Conservation (phyloP, 2,888 invertebrate species). For the Drosophila engyochracea region DNA sequence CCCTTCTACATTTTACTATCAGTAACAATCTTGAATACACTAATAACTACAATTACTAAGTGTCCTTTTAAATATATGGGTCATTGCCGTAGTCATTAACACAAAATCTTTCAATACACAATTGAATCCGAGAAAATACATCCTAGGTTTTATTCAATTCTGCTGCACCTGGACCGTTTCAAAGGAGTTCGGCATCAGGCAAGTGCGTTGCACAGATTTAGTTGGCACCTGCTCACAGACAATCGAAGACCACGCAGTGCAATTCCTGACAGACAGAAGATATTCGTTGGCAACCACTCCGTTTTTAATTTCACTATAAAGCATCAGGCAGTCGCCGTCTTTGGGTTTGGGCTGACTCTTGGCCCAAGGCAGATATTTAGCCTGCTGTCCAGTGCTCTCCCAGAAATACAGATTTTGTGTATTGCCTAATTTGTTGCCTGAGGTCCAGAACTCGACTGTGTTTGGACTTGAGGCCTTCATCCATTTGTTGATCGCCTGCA, state of each 20-base stretch:
- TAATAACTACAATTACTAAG: background rate
- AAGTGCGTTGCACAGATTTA: slow-evolving; percentile 5
- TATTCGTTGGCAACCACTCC: background rate
- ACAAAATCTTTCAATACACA: background rate
- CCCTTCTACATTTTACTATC: background rate
- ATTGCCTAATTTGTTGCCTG: slow-evolving; percentile 53
- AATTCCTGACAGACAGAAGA: slow-evolving; percentile 4
- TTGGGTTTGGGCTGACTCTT: slow-evolving; percentile 29
- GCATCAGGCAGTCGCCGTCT: slow-evolving; percentile 9
- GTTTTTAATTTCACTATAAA: background rate
- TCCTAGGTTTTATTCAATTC: slow-evolving; percentile 9
- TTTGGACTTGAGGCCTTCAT: background rate
- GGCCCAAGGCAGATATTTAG: slow-evolving; percentile 50
- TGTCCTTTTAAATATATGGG: background rate
- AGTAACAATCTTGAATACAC: background rate
- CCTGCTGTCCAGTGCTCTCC: slow-evolving; percentile 52
- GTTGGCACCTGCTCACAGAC: slow-evolving; percentile 24
- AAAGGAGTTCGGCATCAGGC: slow-evolving; percentile 16
- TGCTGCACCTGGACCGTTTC: slow-evolving; percentile 7
- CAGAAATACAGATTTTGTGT: slow-evolving; percentile 41
- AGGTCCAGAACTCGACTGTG: slow-evolving; percentile 51
- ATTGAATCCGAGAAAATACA: background rate
- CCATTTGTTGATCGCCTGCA: slow-evolving; percentile 37
- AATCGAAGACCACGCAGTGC: background rate
- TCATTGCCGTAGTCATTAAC: background rate